Percentiles rank a stretch among this genome's conserved stretches.
Evolutionary conservation across 2,113 vertebrate genomes (phyloP).

Genomic region (Mystacornis crossleyi): DNA sequence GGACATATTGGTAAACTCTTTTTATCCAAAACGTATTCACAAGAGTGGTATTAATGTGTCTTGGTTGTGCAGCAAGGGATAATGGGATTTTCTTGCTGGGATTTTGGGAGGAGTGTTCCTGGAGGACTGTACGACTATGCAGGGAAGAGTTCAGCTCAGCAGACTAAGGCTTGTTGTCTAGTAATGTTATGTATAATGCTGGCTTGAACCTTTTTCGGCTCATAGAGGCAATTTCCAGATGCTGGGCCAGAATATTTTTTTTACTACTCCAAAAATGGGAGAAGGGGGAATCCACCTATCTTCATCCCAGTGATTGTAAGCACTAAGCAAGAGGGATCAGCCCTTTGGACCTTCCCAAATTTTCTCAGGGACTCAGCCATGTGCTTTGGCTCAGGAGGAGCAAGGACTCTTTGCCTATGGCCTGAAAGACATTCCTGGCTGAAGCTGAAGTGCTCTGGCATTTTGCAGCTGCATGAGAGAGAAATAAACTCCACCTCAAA

Average conservation of each 20-base stretch:
- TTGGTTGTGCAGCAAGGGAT: not conserved
- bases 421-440: not conserved
- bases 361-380: not conserved
- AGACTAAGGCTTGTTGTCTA: not conserved
- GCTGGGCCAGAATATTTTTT: not conserved
- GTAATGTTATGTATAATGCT: not conserved
- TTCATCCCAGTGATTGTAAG: not conserved
- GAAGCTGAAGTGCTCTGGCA: not conserved
- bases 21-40: not conserved
- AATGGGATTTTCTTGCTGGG: not conserved
- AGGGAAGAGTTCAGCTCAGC: not conserved
- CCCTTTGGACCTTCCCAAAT: not conserved
- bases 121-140: not conserved
- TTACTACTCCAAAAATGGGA: not conserved
- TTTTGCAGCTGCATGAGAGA: not conserved
- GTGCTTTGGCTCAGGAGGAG: not conserved
- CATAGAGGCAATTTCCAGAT: not conserved
- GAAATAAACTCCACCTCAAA: not conserved
- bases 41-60: not conserved
- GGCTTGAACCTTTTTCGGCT: not conserved
- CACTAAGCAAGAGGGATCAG: not conserved
- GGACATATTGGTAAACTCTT: not conserved
- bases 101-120: not conserved
- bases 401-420: not conserved
- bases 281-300: not conserved